Base-by-base conservation (phyloP, 2,888 invertebrate species). In the Pharmacophagus antenor region DNA sequence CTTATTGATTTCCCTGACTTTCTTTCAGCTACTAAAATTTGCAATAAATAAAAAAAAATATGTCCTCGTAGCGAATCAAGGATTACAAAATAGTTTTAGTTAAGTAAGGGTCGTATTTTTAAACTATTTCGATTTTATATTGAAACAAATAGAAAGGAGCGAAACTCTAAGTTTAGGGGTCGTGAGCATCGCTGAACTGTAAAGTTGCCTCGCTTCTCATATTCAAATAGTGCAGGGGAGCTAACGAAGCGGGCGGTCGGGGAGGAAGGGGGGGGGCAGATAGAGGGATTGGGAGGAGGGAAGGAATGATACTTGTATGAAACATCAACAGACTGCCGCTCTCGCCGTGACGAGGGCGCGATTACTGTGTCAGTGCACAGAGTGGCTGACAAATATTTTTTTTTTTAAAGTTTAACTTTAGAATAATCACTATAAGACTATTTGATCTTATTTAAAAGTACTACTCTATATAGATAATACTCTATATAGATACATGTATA, bases 201-300 rank as follows among this genome's bases (percentile, higher is more conserved):
- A 74, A 82, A 81, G 82, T 79, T 77, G 73, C 72, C 67, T 80
- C 78, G 74, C 79, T 79, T 84, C 85, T 87, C 84, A 85, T 88
- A 89, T 89, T 89, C 88, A 89, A 89, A 89, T 89, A 89, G 87
- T 85, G 84, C 78, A 73, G 80, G 85, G 82, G 82, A 77, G 76
- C 80, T 88, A 89, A 88, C 88, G 88, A 89, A 85, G 77, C 74
- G 74, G 73, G 74, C 58, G 64, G 17, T 22, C 21, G 31, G 51
- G 52, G 56, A 58, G 47, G 55, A 20, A 47, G 59, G 18, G 18
- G 46, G 31, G 42, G 48, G 21, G 44, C 15, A n/a, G n/a, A 37
- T 15, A n/a, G 15, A 37, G 18, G 58, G 42, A 18, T n/a, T 56
- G 37, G 68, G 61, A 67, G 66, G 67, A 63, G 67, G 64, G 64